Percentiles rank a stretch among this genome's conserved stretches.
phyloP scores from a whole-genome alignment of 2,113 vertebrate species.

The Pseudonaja textilis region DNA sequence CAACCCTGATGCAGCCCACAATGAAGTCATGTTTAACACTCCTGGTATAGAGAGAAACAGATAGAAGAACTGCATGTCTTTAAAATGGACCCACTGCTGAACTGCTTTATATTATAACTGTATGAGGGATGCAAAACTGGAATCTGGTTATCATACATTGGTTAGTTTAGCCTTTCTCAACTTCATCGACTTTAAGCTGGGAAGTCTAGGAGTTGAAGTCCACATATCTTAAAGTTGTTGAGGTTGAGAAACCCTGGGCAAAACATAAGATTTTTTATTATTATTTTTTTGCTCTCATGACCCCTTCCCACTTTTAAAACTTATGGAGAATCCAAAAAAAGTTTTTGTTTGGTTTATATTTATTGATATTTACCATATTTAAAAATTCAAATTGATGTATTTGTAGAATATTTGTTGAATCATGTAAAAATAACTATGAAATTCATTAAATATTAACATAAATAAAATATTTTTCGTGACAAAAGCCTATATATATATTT shows the following conservation, averaged over 20 bases:
- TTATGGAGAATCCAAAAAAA: background rate
- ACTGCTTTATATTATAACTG: background rate
- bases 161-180: background rate
- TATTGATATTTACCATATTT: background rate
- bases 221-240: background rate
- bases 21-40: no score
- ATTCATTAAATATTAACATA: background rate
- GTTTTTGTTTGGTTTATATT: background rate
- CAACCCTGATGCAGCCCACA: no score
- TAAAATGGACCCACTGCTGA: background rate
- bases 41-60: background rate
- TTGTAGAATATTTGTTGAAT: background rate
- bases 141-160: background rate
- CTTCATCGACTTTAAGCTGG: background rate
- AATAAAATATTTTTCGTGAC: background rate
- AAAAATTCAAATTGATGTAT: background rate
- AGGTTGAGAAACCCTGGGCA: background rate
- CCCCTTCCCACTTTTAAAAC: background rate
- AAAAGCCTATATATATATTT: background rate
- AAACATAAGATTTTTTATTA: background rate
- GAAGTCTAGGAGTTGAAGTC: background rate
- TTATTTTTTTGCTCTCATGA: background rate
- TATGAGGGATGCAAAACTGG: background rate
- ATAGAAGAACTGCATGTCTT: background rate
- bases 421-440: background rate